Evolutionary conservation across 2,113 vertebrate species (phyloP).

Genomic region (Gymnorhina tibicen): DNA sequence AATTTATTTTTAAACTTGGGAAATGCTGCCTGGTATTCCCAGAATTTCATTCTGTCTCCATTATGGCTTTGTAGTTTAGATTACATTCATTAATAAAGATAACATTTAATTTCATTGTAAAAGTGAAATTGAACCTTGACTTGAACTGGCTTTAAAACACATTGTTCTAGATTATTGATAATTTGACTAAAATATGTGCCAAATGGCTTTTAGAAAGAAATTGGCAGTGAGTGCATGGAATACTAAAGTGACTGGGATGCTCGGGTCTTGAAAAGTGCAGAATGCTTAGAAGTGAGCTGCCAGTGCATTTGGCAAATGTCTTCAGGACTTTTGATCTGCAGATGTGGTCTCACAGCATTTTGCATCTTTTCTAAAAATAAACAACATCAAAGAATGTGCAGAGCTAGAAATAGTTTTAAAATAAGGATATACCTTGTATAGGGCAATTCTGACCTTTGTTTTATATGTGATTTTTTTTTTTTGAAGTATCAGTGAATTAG

Average conservation of each 20-base stretch:
- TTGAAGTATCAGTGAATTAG: background rate
- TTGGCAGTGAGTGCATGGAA: background rate
- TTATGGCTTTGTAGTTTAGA: conserved; percentile 21
- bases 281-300: background rate
- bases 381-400: background rate
- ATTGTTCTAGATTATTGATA: conserved; percentile 1
- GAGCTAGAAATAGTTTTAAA: background rate
- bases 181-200: conserved; percentile 34
- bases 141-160: conserved; percentile 10
- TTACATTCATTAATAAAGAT: conserved; percentile 29
- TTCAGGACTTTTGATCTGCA: background rate
- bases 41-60: conserved; percentile 36
- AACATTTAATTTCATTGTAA: conserved; percentile 34
- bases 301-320: background rate
- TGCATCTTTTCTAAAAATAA: background rate
- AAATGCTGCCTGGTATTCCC: conserved; percentile 31
- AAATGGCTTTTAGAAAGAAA: conserved; percentile 23
- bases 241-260: background rate
- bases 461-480: background rate
- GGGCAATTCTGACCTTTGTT: background rate
- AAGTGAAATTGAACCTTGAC: conserved; percentile 27
- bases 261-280: background rate
- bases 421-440: background rate
- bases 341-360: background rate
- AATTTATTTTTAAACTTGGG: conserved; percentile 49